A percentile compares a stretch with the other conserved stretches of the same genome.
These are phyloP conservation scores for Ridgeia piscesae DNA, from an alignment of 1,140 invertebrate species.

Conservation along the genomic window DNA sequence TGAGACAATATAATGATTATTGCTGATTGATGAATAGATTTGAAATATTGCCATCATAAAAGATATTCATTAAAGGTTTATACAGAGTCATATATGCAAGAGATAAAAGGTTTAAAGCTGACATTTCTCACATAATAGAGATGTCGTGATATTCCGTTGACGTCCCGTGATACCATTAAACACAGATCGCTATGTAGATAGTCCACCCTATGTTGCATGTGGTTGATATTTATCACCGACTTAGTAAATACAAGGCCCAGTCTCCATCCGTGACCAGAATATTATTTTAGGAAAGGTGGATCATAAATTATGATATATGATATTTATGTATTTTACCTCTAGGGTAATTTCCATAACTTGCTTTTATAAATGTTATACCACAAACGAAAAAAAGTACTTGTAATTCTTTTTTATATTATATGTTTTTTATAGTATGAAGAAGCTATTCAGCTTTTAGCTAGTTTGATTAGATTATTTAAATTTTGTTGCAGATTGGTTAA, in stretches of 20 bases:
- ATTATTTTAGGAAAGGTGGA: not conserved
- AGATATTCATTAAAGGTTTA: not conserved
- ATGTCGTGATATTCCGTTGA: not conserved
- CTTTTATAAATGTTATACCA: not conserved
- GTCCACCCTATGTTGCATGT: not conserved
- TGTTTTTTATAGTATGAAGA: not conserved
- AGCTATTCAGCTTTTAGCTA: not conserved
- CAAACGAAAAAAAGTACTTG: not conserved
- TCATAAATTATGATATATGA: not conserved
- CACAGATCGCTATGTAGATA: not conserved
- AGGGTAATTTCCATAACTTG: not conserved
- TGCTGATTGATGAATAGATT: not conserved
- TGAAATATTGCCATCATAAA: not conserved
- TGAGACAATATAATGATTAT: not conserved
- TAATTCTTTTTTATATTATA: not conserved
- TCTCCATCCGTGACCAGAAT: not conserved
- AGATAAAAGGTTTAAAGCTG: not conserved
- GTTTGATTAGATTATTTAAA: not conserved
- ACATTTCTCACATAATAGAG: slow-evolving; percentile 1
- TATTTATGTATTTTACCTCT: not conserved
- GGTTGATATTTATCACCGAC: not conserved
- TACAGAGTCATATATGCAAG: not conserved
- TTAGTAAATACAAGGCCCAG: not conserved
- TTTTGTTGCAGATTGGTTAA: not conserved
- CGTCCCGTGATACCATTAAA: not conserved